Conservation (phyloP, 2,113 vertebrate species). For the Procapra przewalskii region DNA sequence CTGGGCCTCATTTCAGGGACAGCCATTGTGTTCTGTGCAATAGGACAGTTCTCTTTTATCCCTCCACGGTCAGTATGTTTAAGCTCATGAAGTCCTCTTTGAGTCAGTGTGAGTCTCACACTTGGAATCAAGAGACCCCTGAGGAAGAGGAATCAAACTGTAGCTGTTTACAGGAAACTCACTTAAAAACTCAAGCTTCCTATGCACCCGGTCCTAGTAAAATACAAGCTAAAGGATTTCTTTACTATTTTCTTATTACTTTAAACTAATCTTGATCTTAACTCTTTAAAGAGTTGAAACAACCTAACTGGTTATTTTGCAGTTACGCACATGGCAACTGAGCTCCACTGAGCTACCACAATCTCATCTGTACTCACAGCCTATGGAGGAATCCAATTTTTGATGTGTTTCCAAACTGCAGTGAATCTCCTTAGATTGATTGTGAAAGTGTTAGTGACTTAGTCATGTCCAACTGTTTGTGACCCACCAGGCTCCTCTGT, state of each 20-base stretch:
- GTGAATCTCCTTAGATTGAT: not conserved
- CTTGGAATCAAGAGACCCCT: not conserved
- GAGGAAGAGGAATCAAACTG: not conserved
- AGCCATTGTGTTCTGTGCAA: not conserved
- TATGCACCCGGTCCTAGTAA: not conserved
- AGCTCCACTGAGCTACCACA: not conserved
- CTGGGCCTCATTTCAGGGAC: not conserved
- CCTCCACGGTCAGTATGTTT: not conserved
- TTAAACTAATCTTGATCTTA: not conserved
- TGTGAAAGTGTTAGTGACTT: not conserved
- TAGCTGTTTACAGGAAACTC: not conserved
- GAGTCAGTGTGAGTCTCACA: constrained; percentile 4
- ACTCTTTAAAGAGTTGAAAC: constrained; percentile 12
- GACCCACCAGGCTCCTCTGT: not conserved
- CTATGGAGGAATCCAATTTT: not conserved
- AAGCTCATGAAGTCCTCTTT: constrained; percentile 14
- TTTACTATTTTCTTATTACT: not conserved
- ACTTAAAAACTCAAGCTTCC: not conserved
- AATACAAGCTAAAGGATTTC: not conserved
- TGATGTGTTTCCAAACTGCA: not conserved
- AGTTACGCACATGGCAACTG: not conserved
- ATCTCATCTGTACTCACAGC: not conserved
- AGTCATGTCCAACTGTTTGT: not conserved
- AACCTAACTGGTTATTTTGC: not conserved
- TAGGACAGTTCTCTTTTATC: constrained; percentile 30